Evolutionary conservation across 2,888 invertebrate genomes (phyloP).

Genomic region (Dryobotodes eremita): DNA sequence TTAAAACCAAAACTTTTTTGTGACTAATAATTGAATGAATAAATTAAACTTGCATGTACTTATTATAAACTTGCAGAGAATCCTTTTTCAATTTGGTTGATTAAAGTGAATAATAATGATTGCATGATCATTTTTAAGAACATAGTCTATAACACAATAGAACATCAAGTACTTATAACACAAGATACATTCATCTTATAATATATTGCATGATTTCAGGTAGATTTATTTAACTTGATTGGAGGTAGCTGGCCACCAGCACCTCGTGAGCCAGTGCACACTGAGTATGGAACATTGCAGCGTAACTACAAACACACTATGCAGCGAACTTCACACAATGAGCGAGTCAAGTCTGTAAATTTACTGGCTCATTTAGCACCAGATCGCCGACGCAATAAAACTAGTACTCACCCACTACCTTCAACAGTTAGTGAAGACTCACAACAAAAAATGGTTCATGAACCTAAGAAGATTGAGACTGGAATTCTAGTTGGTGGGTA

Average conservation of each 20-base stretch:
- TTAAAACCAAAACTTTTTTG: background rate
- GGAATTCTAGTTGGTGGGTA: conserved; percentile 86
- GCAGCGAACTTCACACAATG: conserved; percentile 83
- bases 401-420: conserved; percentile 67
- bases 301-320: conserved; percentile 79
- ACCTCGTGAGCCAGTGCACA: conserved; percentile 78
- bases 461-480: conserved; percentile 87
- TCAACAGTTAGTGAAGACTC: conserved; percentile 68
- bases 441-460: conserved; percentile 84
- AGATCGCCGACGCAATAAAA: conserved; percentile 81
- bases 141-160: background rate
- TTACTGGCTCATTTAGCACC: conserved; percentile 90
- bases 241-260: conserved; percentile 89
- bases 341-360: conserved; percentile 91
- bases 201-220: conserved; percentile 72
- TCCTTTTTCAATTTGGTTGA: background rate
- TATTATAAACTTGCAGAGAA: background rate
- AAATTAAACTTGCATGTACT: conserved; percentile 23
- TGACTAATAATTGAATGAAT: conserved; percentile 14
- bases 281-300: conserved; percentile 83
- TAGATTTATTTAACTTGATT: conserved; percentile 86
- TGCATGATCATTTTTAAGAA: conserved; percentile 30
- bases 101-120: background rate
- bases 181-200: conserved; percentile 2
- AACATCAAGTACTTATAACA: background rate